Conservation (phyloP, 2,113 vertebrate species). For the Triplophysa tibetana region DNA sequence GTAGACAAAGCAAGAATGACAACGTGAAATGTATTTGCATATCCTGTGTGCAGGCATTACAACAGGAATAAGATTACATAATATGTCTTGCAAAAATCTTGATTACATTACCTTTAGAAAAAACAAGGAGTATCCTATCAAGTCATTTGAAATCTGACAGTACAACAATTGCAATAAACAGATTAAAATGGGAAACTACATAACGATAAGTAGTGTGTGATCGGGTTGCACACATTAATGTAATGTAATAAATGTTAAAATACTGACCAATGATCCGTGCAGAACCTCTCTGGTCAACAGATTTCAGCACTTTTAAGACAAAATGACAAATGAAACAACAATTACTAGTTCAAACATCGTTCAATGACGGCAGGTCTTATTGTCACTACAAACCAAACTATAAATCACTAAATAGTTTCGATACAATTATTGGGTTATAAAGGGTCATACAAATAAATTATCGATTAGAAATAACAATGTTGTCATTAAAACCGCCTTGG, state of each 20-base stretch:
- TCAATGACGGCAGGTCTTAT: neutral
- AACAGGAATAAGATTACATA: neutral
- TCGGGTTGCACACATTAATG: neutral
- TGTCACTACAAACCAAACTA: neutral
- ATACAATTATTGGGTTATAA: neutral
- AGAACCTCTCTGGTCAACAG: neutral
- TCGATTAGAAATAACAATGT: neutral
- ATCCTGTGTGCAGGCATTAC: neutral
- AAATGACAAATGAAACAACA: neutral
- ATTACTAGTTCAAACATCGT: neutral
- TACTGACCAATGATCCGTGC: no score
- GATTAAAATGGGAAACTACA: no score
- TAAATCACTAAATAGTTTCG: neutral
- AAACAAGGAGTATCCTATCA: no score
- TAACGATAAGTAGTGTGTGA: neutral
- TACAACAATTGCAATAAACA: no score
- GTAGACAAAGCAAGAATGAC: neutral
- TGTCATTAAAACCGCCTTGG: neutral
- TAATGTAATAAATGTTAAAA: neutral
- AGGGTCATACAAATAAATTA: neutral
- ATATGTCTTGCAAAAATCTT: neutral
- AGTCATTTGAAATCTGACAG: no score
- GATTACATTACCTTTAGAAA: no score
- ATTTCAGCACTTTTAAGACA: neutral
- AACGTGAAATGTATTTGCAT: slow-evolving; percentile 5